These are phyloP conservation scores for Upupa epops DNA, from an alignment of 2,113 vertebrate genomes.

Conservation along the genomic window DNA sequence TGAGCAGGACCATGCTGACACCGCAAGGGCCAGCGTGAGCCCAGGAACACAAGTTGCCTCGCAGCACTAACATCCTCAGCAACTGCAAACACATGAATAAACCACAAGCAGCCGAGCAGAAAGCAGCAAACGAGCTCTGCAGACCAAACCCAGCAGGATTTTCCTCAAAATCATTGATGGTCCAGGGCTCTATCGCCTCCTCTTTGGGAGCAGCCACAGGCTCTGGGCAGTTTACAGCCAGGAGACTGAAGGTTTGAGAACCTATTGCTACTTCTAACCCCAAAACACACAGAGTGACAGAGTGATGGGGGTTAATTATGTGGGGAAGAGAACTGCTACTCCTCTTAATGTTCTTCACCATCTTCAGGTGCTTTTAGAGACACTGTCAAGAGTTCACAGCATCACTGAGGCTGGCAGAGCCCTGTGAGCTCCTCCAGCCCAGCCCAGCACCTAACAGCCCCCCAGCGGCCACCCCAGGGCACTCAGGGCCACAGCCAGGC, in stretches of 20 bases:
- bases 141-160: not conserved
- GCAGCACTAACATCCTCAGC: not conserved
- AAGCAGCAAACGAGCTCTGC: not conserved
- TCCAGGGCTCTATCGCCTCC: not conserved
- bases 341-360: too few species aligned
- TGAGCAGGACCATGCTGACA: not conserved
- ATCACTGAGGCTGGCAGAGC: too few species aligned
- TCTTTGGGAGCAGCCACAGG: not conserved
- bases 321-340: too few species aligned
- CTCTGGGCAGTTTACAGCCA: not conserved
- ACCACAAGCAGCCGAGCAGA: not conserved
- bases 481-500: too few species aligned
- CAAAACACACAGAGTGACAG: too few species aligned
- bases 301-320: too few species aligned
- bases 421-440: too few species aligned
- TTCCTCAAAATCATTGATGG: not conserved
- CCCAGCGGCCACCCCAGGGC: too few species aligned
- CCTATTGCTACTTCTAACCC: not conserved
- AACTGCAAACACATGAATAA: slow-evolving; percentile 1
- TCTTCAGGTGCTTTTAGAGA: too few species aligned
- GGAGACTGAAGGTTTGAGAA: not conserved
- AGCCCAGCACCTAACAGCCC: too few species aligned
- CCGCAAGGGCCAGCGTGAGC: not conserved
- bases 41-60: not conserved
- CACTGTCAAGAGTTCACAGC: too few species aligned